These are phyloP conservation scores for Sinella curviseta DNA, from an alignment of 1,140 invertebrate species.

Conservation along the genomic window DNA sequence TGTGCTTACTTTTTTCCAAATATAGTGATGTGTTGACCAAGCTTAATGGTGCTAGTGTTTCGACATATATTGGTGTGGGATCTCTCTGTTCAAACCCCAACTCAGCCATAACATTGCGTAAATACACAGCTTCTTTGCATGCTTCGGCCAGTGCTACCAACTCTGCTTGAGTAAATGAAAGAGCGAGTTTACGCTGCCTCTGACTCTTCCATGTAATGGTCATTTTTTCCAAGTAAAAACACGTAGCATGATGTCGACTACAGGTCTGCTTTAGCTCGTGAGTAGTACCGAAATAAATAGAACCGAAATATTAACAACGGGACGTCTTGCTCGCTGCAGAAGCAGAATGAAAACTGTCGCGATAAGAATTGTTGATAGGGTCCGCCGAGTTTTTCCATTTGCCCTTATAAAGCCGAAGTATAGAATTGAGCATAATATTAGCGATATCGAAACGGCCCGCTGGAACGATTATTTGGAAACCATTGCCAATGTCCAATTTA, in stretches of 20 bases:
- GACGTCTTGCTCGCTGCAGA: no score
- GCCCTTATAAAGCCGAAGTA: no score
- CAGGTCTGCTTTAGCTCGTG: constrained; percentile 36
- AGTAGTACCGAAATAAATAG: no score
- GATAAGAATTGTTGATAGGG: no score
- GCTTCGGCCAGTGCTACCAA: constrained; percentile 52
- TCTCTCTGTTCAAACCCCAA: constrained; percentile 38
- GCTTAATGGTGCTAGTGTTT: constrained; percentile 50
- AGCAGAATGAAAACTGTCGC: constrained; percentile 32
- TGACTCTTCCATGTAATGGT: constrained; percentile 50
- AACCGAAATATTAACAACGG: no score
- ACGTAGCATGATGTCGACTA: constrained; percentile 50
- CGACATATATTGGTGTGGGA: constrained; percentile 36
- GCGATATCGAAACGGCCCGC: no score
- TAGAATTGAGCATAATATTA: no score
- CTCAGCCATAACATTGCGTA: constrained; percentile 50
- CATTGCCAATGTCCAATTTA: no score
- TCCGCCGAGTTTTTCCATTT: no score
- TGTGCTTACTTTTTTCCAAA: constrained; percentile 54
- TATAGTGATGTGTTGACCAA: constrained; percentile 51
- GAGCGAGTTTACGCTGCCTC: constrained; percentile 51
- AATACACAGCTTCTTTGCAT: constrained; percentile 52
- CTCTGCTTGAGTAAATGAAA: constrained; percentile 54
- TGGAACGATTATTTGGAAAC: no score
- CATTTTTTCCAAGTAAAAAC: constrained; percentile 49